A percentile compares a stretch with the other conserved stretches of the same genome.
Evolutionary conservation across 2,797 vertebrate species (phyloP).

Genomic region (Chaenodraco wilsoni): DNA sequence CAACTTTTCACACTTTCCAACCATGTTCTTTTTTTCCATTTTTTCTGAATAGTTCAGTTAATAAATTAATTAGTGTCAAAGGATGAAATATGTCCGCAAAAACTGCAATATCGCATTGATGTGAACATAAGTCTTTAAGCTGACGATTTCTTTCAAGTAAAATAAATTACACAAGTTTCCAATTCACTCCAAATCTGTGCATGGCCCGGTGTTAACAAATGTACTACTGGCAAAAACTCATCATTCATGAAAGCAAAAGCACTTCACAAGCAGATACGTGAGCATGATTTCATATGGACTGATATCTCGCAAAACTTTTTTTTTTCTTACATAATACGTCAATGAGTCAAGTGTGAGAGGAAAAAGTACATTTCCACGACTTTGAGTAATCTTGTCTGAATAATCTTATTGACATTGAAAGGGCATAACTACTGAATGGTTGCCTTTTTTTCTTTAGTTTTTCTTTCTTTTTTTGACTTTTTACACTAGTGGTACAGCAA

Average conservation of each 20-base stretch:
- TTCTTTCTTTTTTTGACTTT: constrained; percentile 79
- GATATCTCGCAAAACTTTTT: constrained; percentile 65
- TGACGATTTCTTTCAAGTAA: constrained; percentile 85
- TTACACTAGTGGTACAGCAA: constrained; percentile 99
- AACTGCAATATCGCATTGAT: constrained; percentile 65
- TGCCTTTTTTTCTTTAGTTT: constrained; percentile 82
- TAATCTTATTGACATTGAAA: constrained; percentile 87
- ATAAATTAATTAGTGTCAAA: constrained; percentile 87
- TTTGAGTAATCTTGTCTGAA: constrained; percentile 90
- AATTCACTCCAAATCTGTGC: constrained; percentile 90
- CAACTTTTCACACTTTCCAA: constrained; percentile 74
- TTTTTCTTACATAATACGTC: constrained; percentile 82
- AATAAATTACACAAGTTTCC: constrained; percentile 87
- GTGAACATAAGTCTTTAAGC: constrained; percentile 67
- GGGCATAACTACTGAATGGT: constrained; percentile 77
- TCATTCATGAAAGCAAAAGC: constrained; percentile 89
- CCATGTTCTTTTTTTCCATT: constrained; percentile 63
- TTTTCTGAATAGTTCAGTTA: constrained; percentile 73
- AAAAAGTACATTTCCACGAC: constrained; percentile 87
- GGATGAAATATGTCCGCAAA: constrained; percentile 74
- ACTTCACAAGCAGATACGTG: constrained; percentile 90
- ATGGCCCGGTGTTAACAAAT: constrained; percentile 89
- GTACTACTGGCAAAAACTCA: constrained; percentile 87
- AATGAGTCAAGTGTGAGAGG: constrained; percentile 91
- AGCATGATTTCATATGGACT: constrained; percentile 85